Conservation (phyloP, 2,888 invertebrate genomes). For the Drosophila falleni region DNA sequence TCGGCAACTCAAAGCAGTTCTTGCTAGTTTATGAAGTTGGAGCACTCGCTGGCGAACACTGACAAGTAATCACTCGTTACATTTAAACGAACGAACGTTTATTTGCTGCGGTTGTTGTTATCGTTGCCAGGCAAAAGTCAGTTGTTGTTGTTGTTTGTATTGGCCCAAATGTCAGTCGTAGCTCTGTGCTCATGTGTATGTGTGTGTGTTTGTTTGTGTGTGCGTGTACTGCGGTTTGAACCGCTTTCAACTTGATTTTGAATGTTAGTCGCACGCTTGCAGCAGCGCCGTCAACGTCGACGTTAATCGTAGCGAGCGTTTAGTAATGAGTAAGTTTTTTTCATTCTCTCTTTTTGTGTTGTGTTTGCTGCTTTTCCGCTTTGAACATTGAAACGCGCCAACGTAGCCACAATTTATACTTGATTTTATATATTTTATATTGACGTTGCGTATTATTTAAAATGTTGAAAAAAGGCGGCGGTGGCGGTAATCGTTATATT, state of each 20-base stretch:
- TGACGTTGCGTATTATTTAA: slow-evolving; percentile 7
- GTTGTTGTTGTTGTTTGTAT: slow-evolving; percentile 34
- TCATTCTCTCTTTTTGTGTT: slow-evolving; percentile 4
- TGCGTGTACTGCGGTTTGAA: slow-evolving; percentile 57
- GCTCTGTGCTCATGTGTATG: slow-evolving; percentile 11
- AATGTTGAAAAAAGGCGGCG: slow-evolving; percentile 37
- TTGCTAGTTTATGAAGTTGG: slow-evolving; percentile 41
- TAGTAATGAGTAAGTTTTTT: slow-evolving; percentile 38
- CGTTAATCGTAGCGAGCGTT: slow-evolving; percentile 12
- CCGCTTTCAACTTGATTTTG: slow-evolving; percentile 75
- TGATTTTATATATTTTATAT: neutral
- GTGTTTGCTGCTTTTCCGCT: slow-evolving; percentile 41
- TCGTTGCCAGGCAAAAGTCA: slow-evolving; percentile 33
- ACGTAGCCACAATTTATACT: neutral
- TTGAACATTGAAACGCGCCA: slow-evolving; percentile 29
- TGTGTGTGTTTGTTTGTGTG: slow-evolving; percentile 5
- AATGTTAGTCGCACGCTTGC: slow-evolving; percentile 45
- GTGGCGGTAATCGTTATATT: slow-evolving; percentile 32
- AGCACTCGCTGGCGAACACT: slow-evolving; percentile 30
- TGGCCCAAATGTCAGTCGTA: slow-evolving; percentile 48
- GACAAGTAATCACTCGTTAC: slow-evolving; percentile 37
- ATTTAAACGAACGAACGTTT: slow-evolving; percentile 20
- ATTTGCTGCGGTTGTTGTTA: slow-evolving; percentile 6
- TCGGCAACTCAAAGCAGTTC: slow-evolving; percentile 38
- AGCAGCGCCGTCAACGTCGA: slow-evolving; percentile 15